Evolutionary conservation across 30 jellyfish, hydroid and myxozoan species (phyloP).

Genomic region (Cassiopea andromeda): DNA sequence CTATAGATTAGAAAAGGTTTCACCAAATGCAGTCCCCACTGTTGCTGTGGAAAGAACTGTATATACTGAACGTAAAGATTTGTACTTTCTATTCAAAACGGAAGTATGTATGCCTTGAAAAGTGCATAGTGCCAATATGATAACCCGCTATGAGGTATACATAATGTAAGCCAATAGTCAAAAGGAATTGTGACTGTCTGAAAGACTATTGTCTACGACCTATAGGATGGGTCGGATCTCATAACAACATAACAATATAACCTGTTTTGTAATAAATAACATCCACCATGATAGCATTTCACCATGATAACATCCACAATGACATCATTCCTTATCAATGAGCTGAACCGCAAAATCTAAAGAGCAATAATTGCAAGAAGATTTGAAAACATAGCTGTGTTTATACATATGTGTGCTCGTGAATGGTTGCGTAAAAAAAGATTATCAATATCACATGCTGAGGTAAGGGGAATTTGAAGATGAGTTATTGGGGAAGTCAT

Average conservation of each 20-base stretch:
- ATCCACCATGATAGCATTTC: neutral
- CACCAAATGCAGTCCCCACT: no score
- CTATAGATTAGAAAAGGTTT: no score
- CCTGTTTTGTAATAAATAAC: neutral
- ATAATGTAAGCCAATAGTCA: neutral
- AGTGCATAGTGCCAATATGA: neutral
- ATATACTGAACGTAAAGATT: no score
- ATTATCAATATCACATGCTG: neutral
- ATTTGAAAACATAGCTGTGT: no score
- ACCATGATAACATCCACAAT: no score
- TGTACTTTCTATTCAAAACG: no score
- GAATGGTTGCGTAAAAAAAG: no score
- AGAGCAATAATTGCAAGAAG: no score
- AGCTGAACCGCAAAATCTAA: no score
- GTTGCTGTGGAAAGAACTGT: no score
- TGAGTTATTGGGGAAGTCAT: slow-evolving; percentile 83
- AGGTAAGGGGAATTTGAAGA: neutral
- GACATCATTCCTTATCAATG: no score
- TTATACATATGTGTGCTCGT: no score
- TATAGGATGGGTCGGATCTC: neutral
- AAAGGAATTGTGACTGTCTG: neutral
- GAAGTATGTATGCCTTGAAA: neutral
- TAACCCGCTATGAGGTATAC: neutral
- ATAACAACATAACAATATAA: neutral
- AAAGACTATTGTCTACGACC: neutral